These are phyloP conservation scores for Gallinago nigripennis DNA, from an alignment of 2,797 vertebrate genomes.

Conservation along the genomic window DNA sequence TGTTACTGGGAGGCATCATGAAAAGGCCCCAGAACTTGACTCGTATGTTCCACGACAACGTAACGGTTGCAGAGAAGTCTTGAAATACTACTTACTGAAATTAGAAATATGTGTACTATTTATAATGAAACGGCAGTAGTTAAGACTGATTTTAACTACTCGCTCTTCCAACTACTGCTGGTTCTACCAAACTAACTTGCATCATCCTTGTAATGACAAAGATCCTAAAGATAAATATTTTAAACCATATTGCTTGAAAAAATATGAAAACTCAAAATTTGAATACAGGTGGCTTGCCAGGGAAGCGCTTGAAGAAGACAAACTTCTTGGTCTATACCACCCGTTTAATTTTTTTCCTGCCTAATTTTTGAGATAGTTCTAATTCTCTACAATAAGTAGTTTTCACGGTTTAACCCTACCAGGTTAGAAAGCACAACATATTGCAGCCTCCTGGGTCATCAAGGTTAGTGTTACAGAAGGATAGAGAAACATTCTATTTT, in stretches of 20 bases:
- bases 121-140: neutral
- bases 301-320: neutral
- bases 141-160: neutral
- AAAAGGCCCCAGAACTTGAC: neutral
- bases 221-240: neutral
- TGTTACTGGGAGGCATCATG: neutral
- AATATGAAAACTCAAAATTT: neutral
- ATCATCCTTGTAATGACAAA: neutral
- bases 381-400: neutral
- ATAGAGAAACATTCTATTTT: neutral
- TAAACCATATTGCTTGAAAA: neutral
- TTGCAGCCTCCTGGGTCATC: neutral
- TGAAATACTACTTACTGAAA: neutral
- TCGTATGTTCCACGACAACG: accelerated
- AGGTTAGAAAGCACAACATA: neutral
- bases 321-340: neutral
- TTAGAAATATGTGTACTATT: neutral
- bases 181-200: neutral
- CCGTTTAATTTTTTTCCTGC: neutral
- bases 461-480: neutral
- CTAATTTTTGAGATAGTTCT: neutral
- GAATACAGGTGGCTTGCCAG: neutral
- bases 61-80: neutral
- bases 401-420: neutral
- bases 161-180: neutral